Evolutionary conservation across 2,113 vertebrate genomes (phyloP).

Genomic region (Dissostichus mawsoni): DNA sequence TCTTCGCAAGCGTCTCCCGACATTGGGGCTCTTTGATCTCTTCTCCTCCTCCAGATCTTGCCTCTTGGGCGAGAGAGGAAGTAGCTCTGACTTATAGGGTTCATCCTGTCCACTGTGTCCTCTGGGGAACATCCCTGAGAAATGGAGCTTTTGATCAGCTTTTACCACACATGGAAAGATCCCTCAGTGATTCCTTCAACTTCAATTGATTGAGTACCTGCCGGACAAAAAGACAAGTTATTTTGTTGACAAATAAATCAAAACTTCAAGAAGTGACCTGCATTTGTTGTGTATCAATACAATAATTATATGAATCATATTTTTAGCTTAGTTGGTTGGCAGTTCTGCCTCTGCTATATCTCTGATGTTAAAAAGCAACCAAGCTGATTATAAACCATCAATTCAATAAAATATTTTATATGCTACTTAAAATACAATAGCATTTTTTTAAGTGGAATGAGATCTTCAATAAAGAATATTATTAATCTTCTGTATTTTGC

Average conservation of each 20-base stretch:
- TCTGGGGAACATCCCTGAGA: constrained; percentile 85
- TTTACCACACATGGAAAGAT: constrained; percentile 42
- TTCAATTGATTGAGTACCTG: constrained; percentile 14
- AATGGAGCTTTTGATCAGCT: constrained; percentile 40
- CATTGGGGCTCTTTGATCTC: constrained; percentile 79
- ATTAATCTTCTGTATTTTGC: not conserved
- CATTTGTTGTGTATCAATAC: not conserved
- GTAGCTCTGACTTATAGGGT: constrained; percentile 66
- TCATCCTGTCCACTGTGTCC: constrained; percentile 85
- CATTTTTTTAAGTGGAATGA: not conserved
- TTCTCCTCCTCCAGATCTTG: constrained; percentile 81
- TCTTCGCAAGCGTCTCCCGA: constrained; percentile 68
- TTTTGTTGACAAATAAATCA: constrained; percentile 21
- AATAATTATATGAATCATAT: not conserved
- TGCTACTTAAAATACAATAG: not conserved
- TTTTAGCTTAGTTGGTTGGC: not conserved
- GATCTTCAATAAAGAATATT: too few relatives aligned
- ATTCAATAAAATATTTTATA: not conserved
- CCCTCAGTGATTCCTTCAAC: constrained; percentile 32
- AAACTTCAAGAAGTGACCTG: not conserved
- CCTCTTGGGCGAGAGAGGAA: constrained; percentile 76
- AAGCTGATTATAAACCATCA: not conserved
- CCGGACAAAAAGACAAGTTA: constrained; percentile 18
- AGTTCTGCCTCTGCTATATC: not conserved
- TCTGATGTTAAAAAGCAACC: not conserved